Percentiles rank a stretch among this genome's conserved stretches.
These are phyloP conservation scores for Cettia cetti DNA, from an alignment of 2,113 vertebrate genomes.

Conservation along the genomic window DNA sequence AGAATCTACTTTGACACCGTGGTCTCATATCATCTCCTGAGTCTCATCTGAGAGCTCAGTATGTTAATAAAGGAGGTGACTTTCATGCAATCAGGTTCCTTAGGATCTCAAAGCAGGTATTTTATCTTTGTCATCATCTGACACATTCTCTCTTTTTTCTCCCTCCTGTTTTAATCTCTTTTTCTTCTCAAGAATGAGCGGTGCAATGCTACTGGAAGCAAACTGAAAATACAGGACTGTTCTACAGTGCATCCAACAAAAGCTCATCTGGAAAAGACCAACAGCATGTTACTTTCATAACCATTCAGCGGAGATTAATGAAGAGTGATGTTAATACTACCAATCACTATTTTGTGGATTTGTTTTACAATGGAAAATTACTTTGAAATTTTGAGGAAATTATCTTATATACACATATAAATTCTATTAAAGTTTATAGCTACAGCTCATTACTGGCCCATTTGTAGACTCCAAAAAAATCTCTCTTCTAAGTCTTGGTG, in stretches of 20 bases:
- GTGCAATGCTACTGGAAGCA: neutral
- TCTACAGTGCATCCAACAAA: neutral
- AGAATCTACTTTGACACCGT: neutral
- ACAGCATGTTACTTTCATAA: neutral
- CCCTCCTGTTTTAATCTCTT: neutral
- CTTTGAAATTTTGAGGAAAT: neutral
- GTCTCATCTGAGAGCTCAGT: neutral
- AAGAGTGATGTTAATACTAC: neutral
- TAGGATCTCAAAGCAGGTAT: neutral
- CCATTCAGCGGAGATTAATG: neutral
- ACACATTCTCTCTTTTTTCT: neutral
- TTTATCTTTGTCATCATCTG: neutral
- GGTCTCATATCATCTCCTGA: neutral
- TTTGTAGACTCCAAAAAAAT: neutral
- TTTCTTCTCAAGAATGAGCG: neutral
- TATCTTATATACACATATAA: neutral
- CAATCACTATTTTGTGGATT: neutral
- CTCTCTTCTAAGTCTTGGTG: neutral
- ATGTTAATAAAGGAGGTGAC: neutral
- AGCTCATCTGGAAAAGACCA: neutral
- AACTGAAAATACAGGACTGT: neutral
- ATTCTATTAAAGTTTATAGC: neutral
- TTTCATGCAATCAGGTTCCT: neutral
- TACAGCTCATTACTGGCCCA: neutral
- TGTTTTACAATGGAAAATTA: neutral